Conservation (phyloP, 2,888 invertebrate genomes). For the Xestoiulus laeticollis region DNA sequence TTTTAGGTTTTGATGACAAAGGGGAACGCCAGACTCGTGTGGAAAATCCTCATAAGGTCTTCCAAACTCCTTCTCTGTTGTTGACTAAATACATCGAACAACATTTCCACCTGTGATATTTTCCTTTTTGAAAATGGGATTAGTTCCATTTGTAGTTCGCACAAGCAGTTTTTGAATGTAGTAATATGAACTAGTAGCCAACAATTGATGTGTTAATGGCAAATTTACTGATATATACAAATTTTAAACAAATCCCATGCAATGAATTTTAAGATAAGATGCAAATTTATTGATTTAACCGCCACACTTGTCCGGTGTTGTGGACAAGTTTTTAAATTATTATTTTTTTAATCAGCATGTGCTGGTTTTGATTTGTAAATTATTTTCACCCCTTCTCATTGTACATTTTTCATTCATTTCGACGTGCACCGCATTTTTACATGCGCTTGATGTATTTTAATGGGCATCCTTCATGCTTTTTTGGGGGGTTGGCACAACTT, state of each 20-base stretch:
- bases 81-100: slow-evolving; percentile 54
- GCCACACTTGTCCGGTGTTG: not conserved
- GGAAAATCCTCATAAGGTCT: slow-evolving; percentile 52
- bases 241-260: not conserved
- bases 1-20: slow-evolving; percentile 24
- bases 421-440: not conserved
- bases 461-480: not conserved
- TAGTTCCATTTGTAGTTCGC: not conserved
- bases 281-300: not conserved
- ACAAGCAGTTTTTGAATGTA: not conserved
- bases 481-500: not conserved
- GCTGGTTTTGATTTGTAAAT: slow-evolving; percentile 2
- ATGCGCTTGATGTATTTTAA: not conserved
- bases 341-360: not conserved
- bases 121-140: not conserved
- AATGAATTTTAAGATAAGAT: not conserved
- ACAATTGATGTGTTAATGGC: not conserved
- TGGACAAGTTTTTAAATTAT: not conserved
- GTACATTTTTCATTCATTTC: slow-evolving; percentile 24
- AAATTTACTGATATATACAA: not conserved
- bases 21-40: slow-evolving; percentile 51
- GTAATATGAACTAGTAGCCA: not conserved
- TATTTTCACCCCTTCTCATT: slow-evolving; percentile 10
- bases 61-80: slow-evolving; percentile 50
- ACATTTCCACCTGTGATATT: slow-evolving; percentile 45